Evolutionary conservation across 92 coral and sea anemone genomes (phyloP).

Genomic region (Epizoanthus fatuus): DNA sequence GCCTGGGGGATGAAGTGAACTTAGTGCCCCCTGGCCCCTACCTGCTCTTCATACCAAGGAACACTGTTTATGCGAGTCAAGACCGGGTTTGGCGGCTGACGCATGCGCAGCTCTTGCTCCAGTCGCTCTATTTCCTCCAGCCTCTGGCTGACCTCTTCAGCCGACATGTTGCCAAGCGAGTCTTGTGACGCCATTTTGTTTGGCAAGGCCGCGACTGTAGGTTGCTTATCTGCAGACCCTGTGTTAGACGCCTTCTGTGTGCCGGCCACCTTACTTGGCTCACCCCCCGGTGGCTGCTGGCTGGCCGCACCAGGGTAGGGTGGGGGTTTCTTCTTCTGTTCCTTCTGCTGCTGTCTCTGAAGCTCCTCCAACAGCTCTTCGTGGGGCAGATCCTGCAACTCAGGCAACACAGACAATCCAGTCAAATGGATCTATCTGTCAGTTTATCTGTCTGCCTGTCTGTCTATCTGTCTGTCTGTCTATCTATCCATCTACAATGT

Average conservation of each 20-base stretch:
- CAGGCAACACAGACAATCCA: no score
- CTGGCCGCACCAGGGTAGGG: conserved; percentile 32
- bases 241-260: conserved; percentile 9
- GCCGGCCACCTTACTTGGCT: background rate
- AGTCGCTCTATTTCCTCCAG: conserved; percentile 48
- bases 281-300: background rate
- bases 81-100: conserved; percentile 58
- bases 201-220: conserved; percentile 8
- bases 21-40: no score
- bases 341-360: conserved; percentile 27
- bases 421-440: background rate
- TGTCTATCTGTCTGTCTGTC: no score
- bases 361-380: conserved; percentile 29
- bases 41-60: conserved; percentile 95
- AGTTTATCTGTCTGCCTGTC: no score
- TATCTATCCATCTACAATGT: no score
- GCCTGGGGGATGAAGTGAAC: no score
- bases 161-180: conserved; percentile 45
- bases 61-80: conserved; percentile 77
- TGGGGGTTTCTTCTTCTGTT: conserved; percentile 42
- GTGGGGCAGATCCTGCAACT: conserved; percentile 13
- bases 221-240: background rate
- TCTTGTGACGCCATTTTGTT: conserved; percentile 33
- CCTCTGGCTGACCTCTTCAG: conserved; percentile 47
- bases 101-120: conserved; percentile 47